Conservation (phyloP, 2,797 vertebrate genomes). For the Dermochelys coriacea region DNA sequence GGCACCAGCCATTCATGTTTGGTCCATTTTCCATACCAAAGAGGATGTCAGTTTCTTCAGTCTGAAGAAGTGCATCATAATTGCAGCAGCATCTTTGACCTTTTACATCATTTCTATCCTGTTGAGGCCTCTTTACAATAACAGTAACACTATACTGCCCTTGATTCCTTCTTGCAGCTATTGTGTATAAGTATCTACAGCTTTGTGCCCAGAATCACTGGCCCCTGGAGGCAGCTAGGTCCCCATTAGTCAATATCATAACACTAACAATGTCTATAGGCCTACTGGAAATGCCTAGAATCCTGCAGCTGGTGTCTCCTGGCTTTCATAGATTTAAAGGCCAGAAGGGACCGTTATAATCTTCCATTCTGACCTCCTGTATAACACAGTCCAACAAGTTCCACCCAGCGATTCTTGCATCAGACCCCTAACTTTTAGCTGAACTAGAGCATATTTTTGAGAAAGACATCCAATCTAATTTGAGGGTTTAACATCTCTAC, state of each 20-base stretch:
- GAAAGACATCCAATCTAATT: not conserved
- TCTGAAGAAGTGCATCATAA: constrained; percentile 12
- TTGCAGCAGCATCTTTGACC: not conserved
- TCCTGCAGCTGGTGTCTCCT: not conserved
- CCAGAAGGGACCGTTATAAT: not conserved
- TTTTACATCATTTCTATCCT: not conserved
- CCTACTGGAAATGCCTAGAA: not conserved
- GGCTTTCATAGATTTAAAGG: not conserved
- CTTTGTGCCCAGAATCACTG: not conserved
- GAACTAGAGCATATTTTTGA: not conserved
- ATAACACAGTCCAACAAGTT: not conserved
- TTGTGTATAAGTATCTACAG: not conserved
- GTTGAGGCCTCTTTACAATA: not conserved
- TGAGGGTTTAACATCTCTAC: not conserved
- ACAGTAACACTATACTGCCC: constrained; percentile 15
- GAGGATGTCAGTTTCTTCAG: not conserved
- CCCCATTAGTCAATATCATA: not conserved
- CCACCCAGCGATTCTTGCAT: not conserved
- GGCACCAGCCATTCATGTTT: not conserved
- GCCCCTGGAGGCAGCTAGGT: not conserved
- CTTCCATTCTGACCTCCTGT: not conserved
- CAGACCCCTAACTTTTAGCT: not conserved
- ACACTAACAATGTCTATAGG: not conserved
- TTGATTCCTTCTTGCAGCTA: constrained; percentile 1
- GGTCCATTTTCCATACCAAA: not conserved